Base-by-base conservation (phyloP, 2,113 vertebrate species). In the Lichenostomus cassidix region DNA sequence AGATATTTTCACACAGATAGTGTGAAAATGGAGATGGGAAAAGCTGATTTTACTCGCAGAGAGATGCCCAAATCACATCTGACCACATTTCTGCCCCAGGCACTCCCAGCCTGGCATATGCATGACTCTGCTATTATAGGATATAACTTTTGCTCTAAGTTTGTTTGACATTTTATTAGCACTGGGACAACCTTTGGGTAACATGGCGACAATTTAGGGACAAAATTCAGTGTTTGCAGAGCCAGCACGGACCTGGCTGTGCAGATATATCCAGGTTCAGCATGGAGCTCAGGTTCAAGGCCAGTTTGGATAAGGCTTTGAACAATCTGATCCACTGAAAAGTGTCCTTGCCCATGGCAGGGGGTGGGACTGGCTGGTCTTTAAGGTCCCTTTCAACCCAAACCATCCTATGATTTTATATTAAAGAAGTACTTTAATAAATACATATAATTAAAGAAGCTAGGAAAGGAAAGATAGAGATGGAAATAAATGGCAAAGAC, bases 141-240 rank as follows among this genome's bases (percentile, higher is more conserved):
- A 29, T n/a, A 12, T 1, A 20, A 16, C 1, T 31, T 78, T 70
- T 62, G 19, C 23, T 42, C 5, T 39, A 28, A 62, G 13, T 85
- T 88, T 67, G 28, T 23, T 24, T 46, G 9, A 70, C 19, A 27
- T 31, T 88, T 78, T 71, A 28, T 58, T 71, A 53, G 6, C 3
- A 15, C 15, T 50, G 18, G 15, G 20, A 8, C 46, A 62, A 16
- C 14, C n/a, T 73, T 49, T 25, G 37, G 37, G 24, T 49, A 52
- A 64, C 0, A 0, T 8, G 11, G 58, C 10, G 56, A 58, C 29
- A 68, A 8, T 5, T 78, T 46, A 29, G 33, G 19, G 42, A n/a
- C 13, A 8, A 65, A 83, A 65, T 1, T 0, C 0, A 0, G 24
- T 31, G 22, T 78, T 74, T 49, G 28, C 52, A 78, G 74, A 58